These are phyloP conservation scores for Nematostella vectensis DNA, from an alignment of 92 coral and sea anemone species.

Conservation along the genomic window DNA sequence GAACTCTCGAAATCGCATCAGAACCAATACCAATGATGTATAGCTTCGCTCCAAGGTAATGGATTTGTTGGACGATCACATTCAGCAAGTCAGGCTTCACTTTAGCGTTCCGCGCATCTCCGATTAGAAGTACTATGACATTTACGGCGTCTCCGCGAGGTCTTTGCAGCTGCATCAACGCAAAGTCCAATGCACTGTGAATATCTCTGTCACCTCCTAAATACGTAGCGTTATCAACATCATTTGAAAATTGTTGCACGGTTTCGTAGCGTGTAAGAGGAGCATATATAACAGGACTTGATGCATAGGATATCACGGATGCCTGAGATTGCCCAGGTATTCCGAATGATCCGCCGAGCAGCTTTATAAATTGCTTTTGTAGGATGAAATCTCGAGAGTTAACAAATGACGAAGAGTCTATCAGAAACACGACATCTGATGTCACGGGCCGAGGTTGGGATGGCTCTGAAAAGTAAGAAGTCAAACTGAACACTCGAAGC, in stretches of 20 bases:
- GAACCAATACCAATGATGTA: constrained; percentile 53
- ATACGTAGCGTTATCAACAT: constrained; percentile 39
- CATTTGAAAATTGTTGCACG: constrained; percentile 35
- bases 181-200: constrained; percentile 57
- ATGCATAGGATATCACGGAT: constrained; percentile 55
- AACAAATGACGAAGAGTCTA: constrained; percentile 76
- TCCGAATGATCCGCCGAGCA: constrained; percentile 45
- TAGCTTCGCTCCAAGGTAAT: constrained; percentile 36
- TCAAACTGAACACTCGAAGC: too few relatives aligned
- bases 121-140: constrained; percentile 41
- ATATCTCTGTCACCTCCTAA: constrained; percentile 58
- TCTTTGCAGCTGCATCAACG: constrained; percentile 29
- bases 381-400: constrained; percentile 30
- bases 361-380: constrained; percentile 57
- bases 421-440: constrained; percentile 50
- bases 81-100: constrained; percentile 33
- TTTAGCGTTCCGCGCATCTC: constrained; percentile 24
- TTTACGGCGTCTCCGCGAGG: constrained; percentile 28
- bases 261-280: constrained; percentile 33
- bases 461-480: constrained; percentile 11
- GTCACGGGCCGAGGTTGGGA: constrained; percentile 12
- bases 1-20: constrained; percentile 24
- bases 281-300: constrained; percentile 30
- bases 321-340: constrained; percentile 48
- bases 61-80: constrained; percentile 48